Base-by-base conservation (phyloP, 2,888 invertebrate species). In the Coelogynopora nodosa region DNA sequence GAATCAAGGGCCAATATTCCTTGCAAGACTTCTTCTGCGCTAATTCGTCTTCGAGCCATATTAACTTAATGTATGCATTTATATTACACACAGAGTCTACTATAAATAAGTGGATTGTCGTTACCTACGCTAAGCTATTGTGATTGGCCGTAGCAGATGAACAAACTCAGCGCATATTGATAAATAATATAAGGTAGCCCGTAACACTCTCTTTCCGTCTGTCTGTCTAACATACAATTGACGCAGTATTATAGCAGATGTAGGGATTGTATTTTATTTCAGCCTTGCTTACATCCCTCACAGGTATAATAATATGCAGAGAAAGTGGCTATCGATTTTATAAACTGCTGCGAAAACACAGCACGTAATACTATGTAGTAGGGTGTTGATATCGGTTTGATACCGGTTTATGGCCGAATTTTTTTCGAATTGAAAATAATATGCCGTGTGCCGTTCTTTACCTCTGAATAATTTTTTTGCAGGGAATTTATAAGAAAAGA, bases 41-140 rank as follows among this genome's bases (percentile, higher is more conserved):
- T 26, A 80, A 26, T 26, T 23, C 80, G 80, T 80, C 80, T 80
- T 80, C 80, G 26, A 26, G 80, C 80, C 80, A 80, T 80, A 49
- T 49, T 49, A 49, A 49, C 49, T 49, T 49, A 49, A 49, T 49
- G 49, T 49, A 49, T 49, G 49, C 49, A 49, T 49, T 49, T 49
- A 49, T 49, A 49, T 49, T 49, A 49, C 49, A 49, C 49, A 49
- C 49, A 49, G 49, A 49, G 49, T 49, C 49, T 49, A 49, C 49
- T 49, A 49, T 49, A 49, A 49, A 49, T 49, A 49, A 49, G 49
- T 49, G 49, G 49, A 49, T 49, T 49, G 49, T 49, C 18, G 49
- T 49, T 49, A 49, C 49, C 49, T 49, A 49, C 49, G 49, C 49
- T 49, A 49, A 49, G 49, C 49, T 49, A 49, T 49, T 49, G 49